These are phyloP conservation scores for Potorous gilbertii DNA, from an alignment of 2,797 vertebrate species.

Conservation along the genomic window DNA sequence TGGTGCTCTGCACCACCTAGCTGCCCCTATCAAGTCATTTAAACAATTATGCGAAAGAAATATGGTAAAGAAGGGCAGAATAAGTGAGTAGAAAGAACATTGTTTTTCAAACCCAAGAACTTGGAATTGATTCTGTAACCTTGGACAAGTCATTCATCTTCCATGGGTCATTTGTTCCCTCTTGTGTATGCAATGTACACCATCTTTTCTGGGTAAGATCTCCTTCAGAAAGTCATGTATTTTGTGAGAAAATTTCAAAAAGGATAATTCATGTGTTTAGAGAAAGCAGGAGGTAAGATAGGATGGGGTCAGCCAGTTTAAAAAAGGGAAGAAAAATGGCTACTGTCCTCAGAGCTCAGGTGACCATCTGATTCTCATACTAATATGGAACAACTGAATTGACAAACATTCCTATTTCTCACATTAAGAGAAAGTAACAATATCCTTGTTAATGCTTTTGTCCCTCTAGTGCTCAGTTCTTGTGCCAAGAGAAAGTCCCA, in stretches of 20 bases:
- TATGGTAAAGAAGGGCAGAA: not conserved
- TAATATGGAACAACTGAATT: not conserved
- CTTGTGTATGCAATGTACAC: not conserved
- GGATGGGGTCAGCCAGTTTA: not conserved
- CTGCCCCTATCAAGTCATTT: not conserved
- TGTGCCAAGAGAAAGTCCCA: not conserved
- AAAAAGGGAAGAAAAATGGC: not conserved
- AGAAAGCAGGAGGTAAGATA: not conserved
- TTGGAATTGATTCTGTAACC: not conserved
- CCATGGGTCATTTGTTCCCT: not conserved
- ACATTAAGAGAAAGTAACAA: not conserved
- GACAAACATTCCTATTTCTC: not conserved
- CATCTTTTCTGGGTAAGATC: not conserved
- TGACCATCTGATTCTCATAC: not conserved
- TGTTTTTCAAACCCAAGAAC: not conserved
- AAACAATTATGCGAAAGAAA: not conserved
- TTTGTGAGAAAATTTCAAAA: not conserved
- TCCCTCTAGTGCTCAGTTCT: not conserved
- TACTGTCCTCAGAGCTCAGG: not conserved
- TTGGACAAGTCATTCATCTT: not conserved
- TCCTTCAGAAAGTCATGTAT: not conserved
- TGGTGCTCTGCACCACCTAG: no score
- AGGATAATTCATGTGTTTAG: not conserved
- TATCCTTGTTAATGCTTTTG: not conserved
- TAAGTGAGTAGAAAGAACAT: not conserved